Evolutionary conservation across 2,797 vertebrate species (phyloP).

Genomic region (Botia almorhae): DNA sequence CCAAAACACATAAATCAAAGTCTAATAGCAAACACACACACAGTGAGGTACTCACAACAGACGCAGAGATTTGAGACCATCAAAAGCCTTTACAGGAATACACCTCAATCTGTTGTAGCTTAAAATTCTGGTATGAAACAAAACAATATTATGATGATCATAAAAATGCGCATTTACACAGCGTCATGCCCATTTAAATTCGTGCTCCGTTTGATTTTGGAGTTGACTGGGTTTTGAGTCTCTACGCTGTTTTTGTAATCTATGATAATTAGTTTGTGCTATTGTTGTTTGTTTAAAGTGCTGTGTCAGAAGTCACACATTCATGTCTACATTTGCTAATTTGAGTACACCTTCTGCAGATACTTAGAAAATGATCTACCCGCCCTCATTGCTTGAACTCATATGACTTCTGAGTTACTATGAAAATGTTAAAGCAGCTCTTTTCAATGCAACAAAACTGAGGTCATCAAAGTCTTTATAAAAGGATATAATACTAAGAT

Average conservation of each 20-base stretch:
- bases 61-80: slow-evolving; percentile 91
- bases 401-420: neutral
- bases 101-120: slow-evolving; percentile 97
- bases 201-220: neutral
- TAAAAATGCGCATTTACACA: slow-evolving; percentile 14
- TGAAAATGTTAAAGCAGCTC: neutral
- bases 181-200: neutral
- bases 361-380: neutral
- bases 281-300: neutral
- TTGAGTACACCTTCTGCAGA: neutral
- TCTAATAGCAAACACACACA: slow-evolving; percentile 32
- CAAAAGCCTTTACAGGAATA: slow-evolving; percentile 91
- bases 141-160: slow-evolving; percentile 42
- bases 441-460: neutral
- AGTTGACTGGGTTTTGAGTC: neutral
- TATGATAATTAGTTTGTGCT: neutral
- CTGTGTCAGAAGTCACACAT: neutral
- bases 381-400: neutral
- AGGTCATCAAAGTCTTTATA: neutral
- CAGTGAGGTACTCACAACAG: slow-evolving; percentile 85
- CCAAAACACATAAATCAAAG: slow-evolving; percentile 42
- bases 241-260: neutral
- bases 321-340: neutral
- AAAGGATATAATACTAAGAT: neutral
- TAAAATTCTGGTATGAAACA: slow-evolving; percentile 84